Base-by-base conservation (phyloP, 2,113 vertebrate genomes). In the Thalassoma bifasciatum region DNA sequence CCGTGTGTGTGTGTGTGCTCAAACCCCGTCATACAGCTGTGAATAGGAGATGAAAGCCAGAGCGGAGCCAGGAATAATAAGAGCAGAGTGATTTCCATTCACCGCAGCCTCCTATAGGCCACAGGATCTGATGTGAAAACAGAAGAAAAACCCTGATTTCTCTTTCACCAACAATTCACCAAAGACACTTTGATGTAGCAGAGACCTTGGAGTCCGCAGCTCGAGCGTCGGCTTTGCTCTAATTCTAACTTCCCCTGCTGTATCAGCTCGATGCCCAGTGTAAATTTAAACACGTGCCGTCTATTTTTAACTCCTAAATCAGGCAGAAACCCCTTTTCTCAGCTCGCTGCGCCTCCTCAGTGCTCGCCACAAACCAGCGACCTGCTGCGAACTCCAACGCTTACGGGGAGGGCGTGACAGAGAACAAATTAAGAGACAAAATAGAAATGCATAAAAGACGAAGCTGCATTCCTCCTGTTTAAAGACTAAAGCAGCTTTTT, bases 1-100 rank as follows among this genome's bases (percentile, higher is more conserved):
- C 81, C 79, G 66, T 86, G 84, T 80, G 76, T 90, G 84, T 80
- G 76, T 90, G 70, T 59, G 71, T 54, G 75, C 76, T 86, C 60
- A 86, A 89, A 86, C 88, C 61, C 80, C 5, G 79, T 58, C 49
- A 73, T 83, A 79, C 87, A 86, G 81, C 87, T 87, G 81, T 80
- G 84, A 84, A 81, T 73, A 23, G 69, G 73, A 86, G 85, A 91
- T 92, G 79, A 91, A 92, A 89, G 84, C 64, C 78, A 24, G 73
- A 86, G 79, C 72, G 8, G 37, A 81, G 82, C 77, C 75, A 78
- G 82, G 80, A 88, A 88, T 82, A 86, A 90, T 87, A 87, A 87
- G 87, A 76, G 81, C 58, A 16, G 46, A 70, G 75, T 68, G 82
- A 90, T 85, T 85, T 86, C 78, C 80, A 65, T 82, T 69, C 81